These are phyloP conservation scores for Agrypnus murinus DNA, from an alignment of 2,888 invertebrate genomes.

Conservation along the genomic window DNA sequence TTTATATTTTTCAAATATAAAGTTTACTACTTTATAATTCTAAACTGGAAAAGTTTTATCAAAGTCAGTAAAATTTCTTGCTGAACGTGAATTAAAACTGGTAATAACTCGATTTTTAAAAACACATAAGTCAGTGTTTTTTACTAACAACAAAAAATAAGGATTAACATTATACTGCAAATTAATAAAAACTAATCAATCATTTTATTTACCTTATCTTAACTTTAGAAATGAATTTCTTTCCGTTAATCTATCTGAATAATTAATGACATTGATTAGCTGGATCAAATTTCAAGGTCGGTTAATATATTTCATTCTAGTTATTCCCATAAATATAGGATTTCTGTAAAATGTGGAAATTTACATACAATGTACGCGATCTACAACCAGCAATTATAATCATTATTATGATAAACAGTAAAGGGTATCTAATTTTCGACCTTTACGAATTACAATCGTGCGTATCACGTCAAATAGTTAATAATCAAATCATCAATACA, in stretches of 20 bases:
- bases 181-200: not conserved
- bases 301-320: not conserved
- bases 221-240: not conserved
- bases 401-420: not conserved
- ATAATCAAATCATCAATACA: no score
- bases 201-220: not conserved
- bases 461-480: slow-evolving; percentile 4
- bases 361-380: slow-evolving; percentile 7
- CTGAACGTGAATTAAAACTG: no score
- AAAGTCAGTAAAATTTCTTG: no score
- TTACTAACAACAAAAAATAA: not conserved
- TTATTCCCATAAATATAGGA: not conserved
- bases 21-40: no score
- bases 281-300: slow-evolving; percentile 18
- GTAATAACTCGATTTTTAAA: not conserved
- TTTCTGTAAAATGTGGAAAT: slow-evolving; percentile 29
- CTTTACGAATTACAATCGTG: slow-evolving; percentile 1
- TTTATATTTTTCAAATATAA: no score
- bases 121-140: not conserved
- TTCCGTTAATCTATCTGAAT: not conserved
- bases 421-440: slow-evolving; percentile 17
- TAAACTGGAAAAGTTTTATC: no score
- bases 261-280: slow-evolving; percentile 7
- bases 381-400: not conserved
- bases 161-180: slow-evolving; percentile 8